phyloP scores from a whole-genome alignment of 2,888 invertebrate genomes.

The Rutpela maculata region DNA sequence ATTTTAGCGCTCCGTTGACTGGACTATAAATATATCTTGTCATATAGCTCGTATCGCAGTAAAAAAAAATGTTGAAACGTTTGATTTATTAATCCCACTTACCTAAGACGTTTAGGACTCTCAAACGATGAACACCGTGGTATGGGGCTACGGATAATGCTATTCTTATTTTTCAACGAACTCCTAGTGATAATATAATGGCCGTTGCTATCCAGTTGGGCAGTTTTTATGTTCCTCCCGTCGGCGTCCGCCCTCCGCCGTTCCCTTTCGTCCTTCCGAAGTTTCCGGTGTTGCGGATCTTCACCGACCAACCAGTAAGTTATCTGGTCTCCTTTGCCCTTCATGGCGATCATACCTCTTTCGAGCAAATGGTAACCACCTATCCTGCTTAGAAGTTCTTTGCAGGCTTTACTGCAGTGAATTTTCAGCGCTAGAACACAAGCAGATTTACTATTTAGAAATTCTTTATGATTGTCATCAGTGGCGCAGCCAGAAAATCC shows the following conservation, averaged over 20 bases:
- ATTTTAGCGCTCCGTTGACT: too few species aligned
- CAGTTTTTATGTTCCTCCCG: conserved; percentile 62
- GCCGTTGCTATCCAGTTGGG: conserved; percentile 62
- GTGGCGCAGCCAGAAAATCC: too few species aligned
- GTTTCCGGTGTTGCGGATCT: conserved; percentile 78
- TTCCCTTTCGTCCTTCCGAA: conserved; percentile 76
- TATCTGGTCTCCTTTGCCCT: conserved; percentile 88
- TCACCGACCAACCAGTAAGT: conserved; percentile 91
- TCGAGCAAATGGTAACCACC: conserved; percentile 87
- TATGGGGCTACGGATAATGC: conserved; percentile 76
- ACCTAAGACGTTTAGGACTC: conserved; percentile 88
- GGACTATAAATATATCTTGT: too few species aligned
- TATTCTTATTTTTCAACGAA: conserved; percentile 83
- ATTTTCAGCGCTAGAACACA: conserved; percentile 83
- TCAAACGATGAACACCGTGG: conserved; percentile 87
- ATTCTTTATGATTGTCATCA: too few species aligned
- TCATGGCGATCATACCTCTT: conserved; percentile 86
- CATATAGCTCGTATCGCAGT: too few species aligned
- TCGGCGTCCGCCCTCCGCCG: conserved; percentile 73
- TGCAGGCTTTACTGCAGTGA: conserved; percentile 87
- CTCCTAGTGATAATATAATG: conserved; percentile 76
- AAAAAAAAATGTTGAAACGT: too few species aligned
- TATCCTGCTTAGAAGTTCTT: conserved; percentile 80
- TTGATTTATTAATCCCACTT: not conserved
- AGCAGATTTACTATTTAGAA: too few species aligned